Percentiles rank a stretch among this genome's conserved stretches.
phyloP scores from a whole-genome alignment of 2,113 vertebrate genomes.

The Planiliza haematocheilus region DNA sequence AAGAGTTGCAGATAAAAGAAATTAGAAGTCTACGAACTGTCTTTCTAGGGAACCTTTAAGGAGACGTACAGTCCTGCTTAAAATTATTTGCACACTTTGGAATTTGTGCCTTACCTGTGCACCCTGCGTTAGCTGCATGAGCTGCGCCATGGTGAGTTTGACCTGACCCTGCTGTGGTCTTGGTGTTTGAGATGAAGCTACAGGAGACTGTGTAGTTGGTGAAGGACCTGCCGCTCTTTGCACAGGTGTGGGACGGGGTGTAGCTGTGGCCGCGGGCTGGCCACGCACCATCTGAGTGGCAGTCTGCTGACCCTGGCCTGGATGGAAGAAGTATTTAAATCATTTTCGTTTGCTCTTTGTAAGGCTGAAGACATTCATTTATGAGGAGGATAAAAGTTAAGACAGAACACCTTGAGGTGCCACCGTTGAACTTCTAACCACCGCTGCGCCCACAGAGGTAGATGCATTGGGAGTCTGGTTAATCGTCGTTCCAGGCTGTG shows the following conservation, averaged over 20 bases:
- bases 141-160: conserved; percentile 97
- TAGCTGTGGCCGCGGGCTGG: conserved; percentile 86
- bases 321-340: not conserved
- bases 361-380: not conserved
- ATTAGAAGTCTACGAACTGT: not conserved
- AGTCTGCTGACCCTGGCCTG: conserved; percentile 90
- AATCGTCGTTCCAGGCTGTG: conserved; percentile 86
- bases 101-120: conserved; percentile 85
- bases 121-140: conserved; percentile 95
- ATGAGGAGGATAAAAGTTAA: not conserved
- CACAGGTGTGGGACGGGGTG: conserved; percentile 52
- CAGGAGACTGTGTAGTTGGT: conserved; percentile 67
- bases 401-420: conserved; percentile 90
- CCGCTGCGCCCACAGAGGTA: conserved; percentile 84
- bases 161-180: conserved; percentile 97
- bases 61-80: too few species aligned
- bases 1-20: not conserved
- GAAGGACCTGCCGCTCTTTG: conserved; percentile 79
- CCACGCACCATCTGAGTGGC: conserved; percentile 88
- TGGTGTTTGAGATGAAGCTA: conserved; percentile 61
- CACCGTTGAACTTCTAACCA: conserved; percentile 88
- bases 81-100: too few species aligned
- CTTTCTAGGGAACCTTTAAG: too few species aligned
- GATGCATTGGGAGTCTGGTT: conserved; percentile 86
- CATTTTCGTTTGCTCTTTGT: not conserved